phyloP scores from a whole-genome alignment of 2,888 invertebrate species.

The Lycia hirtaria region DNA sequence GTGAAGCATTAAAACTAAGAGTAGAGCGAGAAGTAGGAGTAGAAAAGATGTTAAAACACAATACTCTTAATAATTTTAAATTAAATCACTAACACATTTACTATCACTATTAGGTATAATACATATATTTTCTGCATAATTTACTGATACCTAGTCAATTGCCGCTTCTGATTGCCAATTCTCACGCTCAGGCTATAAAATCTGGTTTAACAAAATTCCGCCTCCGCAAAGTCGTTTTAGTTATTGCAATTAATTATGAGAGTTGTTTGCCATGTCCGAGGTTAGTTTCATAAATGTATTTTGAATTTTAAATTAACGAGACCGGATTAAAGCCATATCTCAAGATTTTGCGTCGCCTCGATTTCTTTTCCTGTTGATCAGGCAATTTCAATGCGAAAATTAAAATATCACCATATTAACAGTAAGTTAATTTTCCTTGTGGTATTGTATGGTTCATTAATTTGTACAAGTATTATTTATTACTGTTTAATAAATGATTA shows the following conservation, averaged over 20 bases:
- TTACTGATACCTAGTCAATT: too few species aligned
- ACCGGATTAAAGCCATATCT: conserved; percentile 40
- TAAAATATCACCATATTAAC: conserved; percentile 48
- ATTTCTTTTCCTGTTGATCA: conserved; percentile 63
- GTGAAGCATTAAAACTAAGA: too few species aligned
- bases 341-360: conserved; percentile 46
- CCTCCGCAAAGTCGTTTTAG: conserved; percentile 10
- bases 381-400: conserved; percentile 44
- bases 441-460: conserved; percentile 43
- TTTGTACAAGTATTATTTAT: conserved; percentile 43
- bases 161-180: conserved; percentile 34
- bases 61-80: too few species aligned
- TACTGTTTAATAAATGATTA: conserved; percentile 29
- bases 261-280: conserved; percentile 26
- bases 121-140: not conserved
- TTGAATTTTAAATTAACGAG: conserved; percentile 36
- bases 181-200: conserved; percentile 44
- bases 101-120: conserved; percentile 34
- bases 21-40: too few species aligned
- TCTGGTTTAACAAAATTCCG: conserved; percentile 13
- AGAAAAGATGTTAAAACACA: too few species aligned
- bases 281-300: conserved; percentile 36
- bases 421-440: conserved; percentile 48
- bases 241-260: conserved; percentile 30
- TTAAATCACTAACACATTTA: conserved; percentile 45